Evolutionary conservation across 1,140 invertebrate species (phyloP), one percentile per base, ranked within the genome.

Genomic region (Drosophila persimilis): DNA sequence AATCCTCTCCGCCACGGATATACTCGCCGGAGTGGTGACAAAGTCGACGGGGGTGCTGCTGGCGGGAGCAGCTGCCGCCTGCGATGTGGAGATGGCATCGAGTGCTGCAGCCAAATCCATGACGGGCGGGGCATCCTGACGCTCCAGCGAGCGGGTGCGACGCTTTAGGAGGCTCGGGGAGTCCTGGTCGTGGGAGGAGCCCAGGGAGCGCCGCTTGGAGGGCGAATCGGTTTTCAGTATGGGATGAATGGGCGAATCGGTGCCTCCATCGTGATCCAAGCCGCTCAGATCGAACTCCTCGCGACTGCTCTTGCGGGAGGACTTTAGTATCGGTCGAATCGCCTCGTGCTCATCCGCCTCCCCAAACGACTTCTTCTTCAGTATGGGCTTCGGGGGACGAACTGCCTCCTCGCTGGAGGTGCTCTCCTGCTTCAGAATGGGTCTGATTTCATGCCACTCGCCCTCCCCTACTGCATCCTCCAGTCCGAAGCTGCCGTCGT

Each of bases 361-460:
- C 0, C 94, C 94, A 52, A 94, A 96, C 0, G 95, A 95, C 86
- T 96, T 97, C 89, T 97, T 97, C 81, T 97, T 97, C 7, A 97
- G 83, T 83, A 97, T 97, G 1, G 96, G 96, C 89, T 94, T 95
- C 0, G 95, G 95, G 39, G 92, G 93, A 48, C 94, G 88, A 31
- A 77, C 67, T 13, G 77, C 60, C 56, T 91, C 79, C 58, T 84
- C 79, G 56, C 88, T 79, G 55, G 76, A 73, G 39, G 75, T 69
- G 75, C 84, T 91, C 22, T 91, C 91, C 46, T 79, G 72, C 89
- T 97, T 97, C 4, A 97, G 90, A 65, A 97, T 97, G 2, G 96
- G 96, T 73, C 94, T 93, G 0, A 95, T 96, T 53, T 95, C 90
- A 6, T 89, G 76, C 29, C 91, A 94, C 50, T 93, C 35, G 3